Percentiles rank a stretch among this genome's conserved stretches.
phyloP scores from a whole-genome alignment of 1,140 invertebrate genomes.

The Trichonephila clavata region DNA sequence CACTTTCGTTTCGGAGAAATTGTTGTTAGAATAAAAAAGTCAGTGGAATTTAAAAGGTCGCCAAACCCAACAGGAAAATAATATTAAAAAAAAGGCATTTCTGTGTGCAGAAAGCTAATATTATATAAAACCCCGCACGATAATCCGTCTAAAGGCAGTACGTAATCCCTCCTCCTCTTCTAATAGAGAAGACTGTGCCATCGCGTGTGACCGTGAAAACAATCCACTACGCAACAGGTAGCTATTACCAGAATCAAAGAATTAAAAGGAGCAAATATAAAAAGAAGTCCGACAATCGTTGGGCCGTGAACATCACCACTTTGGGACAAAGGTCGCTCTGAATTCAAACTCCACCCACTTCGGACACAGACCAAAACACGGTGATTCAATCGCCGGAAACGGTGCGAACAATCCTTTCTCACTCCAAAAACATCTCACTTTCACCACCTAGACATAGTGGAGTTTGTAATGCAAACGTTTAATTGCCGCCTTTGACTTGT shows the following conservation, averaged over 20 bases:
- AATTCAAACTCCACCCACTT: slow-evolving; percentile 36
- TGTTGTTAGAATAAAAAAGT: not conserved
- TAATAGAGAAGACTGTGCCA: not conserved
- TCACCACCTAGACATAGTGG: slow-evolving; percentile 16
- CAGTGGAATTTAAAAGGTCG: not conserved
- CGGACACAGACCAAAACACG: slow-evolving; percentile 29
- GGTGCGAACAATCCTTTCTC: slow-evolving; percentile 9
- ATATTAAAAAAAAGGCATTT: not conserved
- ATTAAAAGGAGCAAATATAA: not conserved
- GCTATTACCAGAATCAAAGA: not conserved
- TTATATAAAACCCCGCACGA: slow-evolving; percentile 15
- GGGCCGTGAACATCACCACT: slow-evolving; percentile 54
- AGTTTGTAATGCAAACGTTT: not conserved
- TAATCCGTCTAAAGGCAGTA: slow-evolving; percentile 30
- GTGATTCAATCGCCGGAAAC: slow-evolving; percentile 63
- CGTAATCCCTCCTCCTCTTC: not conserved
- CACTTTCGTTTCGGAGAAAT: not conserved
- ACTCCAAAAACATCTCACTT: slow-evolving; percentile 35
- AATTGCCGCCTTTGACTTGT: slow-evolving; percentile 34
- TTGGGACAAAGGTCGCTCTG: slow-evolving; percentile 52
- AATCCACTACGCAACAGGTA: not conserved
- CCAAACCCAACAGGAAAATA: not conserved
- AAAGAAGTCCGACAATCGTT: slow-evolving; percentile 54
- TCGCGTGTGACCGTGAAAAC: slow-evolving; percentile 69
- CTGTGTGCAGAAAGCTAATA: not conserved